Conservation (phyloP, 2,113 vertebrate species). For the Saccopteryx bilineata region DNA sequence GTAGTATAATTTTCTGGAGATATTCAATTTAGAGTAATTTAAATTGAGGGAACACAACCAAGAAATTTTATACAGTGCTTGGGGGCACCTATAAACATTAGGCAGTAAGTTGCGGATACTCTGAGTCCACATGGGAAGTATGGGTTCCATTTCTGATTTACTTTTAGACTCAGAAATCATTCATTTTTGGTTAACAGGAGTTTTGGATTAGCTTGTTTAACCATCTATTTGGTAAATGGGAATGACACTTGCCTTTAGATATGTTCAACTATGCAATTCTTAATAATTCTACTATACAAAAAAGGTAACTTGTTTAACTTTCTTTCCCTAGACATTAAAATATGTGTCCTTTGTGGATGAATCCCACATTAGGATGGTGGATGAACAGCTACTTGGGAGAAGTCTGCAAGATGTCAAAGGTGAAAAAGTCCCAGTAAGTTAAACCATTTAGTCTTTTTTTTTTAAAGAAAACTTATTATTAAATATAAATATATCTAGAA, state of each 20-base stretch:
- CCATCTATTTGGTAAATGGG: background rate
- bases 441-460: background rate
- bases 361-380: constrained; percentile 86
- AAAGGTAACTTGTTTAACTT: background rate
- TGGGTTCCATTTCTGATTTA: background rate
- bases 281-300: background rate
- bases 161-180: background rate
- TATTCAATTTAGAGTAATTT: background rate
- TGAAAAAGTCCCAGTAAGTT: constrained; percentile 81
- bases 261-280: background rate
- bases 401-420: constrained; percentile 88
- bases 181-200: background rate
- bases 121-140: background rate
- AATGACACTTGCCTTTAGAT: background rate
- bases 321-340: constrained; percentile 79
- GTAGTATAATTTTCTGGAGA: background rate
- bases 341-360: constrained; percentile 93
- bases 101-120: background rate
- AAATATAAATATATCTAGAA: constrained; percentile 11
- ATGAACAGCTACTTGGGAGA: constrained; percentile 85
- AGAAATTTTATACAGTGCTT: background rate
- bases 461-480: constrained; percentile 11
- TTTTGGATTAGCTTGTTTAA: background rate
- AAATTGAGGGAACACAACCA: background rate
- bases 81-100: background rate